Evolutionary conservation across 2,113 vertebrate species (phyloP).

Genomic region (Tiliqua scincoides): DNA sequence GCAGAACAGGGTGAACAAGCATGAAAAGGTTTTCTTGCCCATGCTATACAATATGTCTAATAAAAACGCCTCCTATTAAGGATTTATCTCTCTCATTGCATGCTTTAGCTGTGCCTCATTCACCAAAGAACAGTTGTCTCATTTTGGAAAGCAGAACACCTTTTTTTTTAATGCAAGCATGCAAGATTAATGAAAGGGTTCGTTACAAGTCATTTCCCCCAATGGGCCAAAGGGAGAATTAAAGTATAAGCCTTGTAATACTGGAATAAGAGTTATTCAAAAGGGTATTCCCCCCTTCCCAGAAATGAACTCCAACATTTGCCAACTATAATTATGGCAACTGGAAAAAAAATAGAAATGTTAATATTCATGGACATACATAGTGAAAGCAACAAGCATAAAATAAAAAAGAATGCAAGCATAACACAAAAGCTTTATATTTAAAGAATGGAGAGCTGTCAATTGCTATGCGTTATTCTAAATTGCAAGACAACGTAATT

Average conservation of each 20-base stretch:
- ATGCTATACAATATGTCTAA: slow-evolving; percentile 1
- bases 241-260: slow-evolving; percentile 1
- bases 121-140: slow-evolving; percentile 53
- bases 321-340: neutral
- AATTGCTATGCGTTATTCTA: neutral
- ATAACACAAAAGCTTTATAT: neutral
- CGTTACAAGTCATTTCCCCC: slow-evolving; percentile 33
- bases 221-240: slow-evolving; percentile 29
- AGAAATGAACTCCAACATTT: neutral
- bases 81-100: slow-evolving; percentile 39
- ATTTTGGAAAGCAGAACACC: slow-evolving; percentile 32
- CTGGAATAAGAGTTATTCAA: slow-evolving; percentile 51
- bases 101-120: slow-evolving; percentile 52
- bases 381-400: neutral
- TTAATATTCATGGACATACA: neutral
- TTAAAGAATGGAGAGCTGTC: neutral
- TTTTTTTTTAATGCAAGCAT: neutral
- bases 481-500: neutral
- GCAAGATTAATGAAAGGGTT: slow-evolving; percentile 58
- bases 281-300: neutral
- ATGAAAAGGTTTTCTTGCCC: slow-evolving; percentile 18
- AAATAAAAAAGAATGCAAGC: neutral
- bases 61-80: slow-evolving; percentile 7
- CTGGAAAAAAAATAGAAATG: neutral
- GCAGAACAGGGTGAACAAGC: neutral